Evolutionary conservation across 2,113 vertebrate species (phyloP).

Genomic region (Rhinolophus sinicus): DNA sequence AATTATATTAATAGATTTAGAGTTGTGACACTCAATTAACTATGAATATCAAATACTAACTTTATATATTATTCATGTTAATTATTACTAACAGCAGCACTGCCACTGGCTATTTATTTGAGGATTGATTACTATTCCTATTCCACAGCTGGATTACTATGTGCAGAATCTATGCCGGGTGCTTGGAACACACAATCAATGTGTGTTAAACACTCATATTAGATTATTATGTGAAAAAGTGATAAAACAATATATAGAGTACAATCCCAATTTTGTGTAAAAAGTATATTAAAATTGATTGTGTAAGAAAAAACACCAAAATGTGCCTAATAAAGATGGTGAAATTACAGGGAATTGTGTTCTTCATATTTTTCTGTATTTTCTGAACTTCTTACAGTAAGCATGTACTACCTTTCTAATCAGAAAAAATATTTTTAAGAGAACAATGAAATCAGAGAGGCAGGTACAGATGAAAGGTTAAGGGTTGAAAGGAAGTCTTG

Average conservation of each 20-base stretch:
- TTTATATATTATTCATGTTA: neutral
- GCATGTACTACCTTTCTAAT: neutral
- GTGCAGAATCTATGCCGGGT: neutral
- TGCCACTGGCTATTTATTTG: slow-evolving; percentile 1
- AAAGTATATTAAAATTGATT: neutral
- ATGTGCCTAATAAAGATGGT: neutral
- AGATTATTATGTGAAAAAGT: neutral
- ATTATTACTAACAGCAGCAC: neutral
- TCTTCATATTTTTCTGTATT: slow-evolving; percentile 6
- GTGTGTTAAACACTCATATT: neutral
- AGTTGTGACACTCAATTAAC: slow-evolving; percentile 1
- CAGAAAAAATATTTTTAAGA: slow-evolving; percentile 14
- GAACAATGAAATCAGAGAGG: neutral
- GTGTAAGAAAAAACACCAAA: neutral
- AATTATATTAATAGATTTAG: slow-evolving; percentile 26
- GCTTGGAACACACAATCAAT: neutral
- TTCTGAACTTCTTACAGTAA: neutral
- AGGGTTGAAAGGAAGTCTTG: neutral
- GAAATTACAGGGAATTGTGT: neutral
- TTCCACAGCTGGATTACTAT: neutral
- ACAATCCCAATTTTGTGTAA: neutral
- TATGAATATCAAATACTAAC: neutral
- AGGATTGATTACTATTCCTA: neutral
- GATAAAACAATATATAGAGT: neutral
- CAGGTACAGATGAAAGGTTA: neutral